Evolutionary conservation across 2,113 vertebrate species (phyloP), one percentile per base, ranked within the genome.

Genomic region (Chinchilla lanigera): DNA sequence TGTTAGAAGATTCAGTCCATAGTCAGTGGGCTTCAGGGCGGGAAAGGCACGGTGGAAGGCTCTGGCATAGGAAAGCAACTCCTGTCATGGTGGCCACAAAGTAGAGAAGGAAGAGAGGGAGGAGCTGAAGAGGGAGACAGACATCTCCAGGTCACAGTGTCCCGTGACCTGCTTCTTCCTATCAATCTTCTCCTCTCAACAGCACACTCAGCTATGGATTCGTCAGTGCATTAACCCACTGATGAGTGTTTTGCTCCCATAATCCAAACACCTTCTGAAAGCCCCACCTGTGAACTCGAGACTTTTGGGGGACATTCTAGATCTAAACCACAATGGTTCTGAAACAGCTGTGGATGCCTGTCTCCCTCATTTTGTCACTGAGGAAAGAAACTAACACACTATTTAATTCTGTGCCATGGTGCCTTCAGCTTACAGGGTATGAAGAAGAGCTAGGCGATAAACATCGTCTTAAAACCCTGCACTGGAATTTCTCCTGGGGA

Each of bases 371-470:
- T 80, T 86, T 86, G 83, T 87, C 56, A 35, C 71, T 33, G 33
- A 81, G 38, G 41, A 96, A 91, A 71, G 16, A 93, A 77, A 92
- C 65, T 71, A 77, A 84, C n/a, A 88, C 8, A 63, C 80, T 77
- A 89, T 80, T 87, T 86, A 54, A 75, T 90, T 83, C 61, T 50
- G n/a, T 77, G 73, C 52, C 69, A 7, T 63, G 35, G 2, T 38
- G 10, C 20, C 19, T 95, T 69, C 69, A 38, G 52, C 33, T 80
- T 54, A 50, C 14, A 52, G 3, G 65, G 13, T 91, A 44, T 24
- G 13, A 82, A 86, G 22, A 78, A 82, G 47, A 69, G 19, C 41
- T 11, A 54, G 44, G 60, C 54, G 71, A 33, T 94, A 85, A 94
- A 63, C 13, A 81, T 69, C 16, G n/a, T 85, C 22, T 69, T 50